Percentiles rank a stretch among this genome's conserved stretches.
Evolutionary conservation across 2,113 vertebrate genomes (phyloP).

Genomic region (Odontesthes bonariensis): DNA sequence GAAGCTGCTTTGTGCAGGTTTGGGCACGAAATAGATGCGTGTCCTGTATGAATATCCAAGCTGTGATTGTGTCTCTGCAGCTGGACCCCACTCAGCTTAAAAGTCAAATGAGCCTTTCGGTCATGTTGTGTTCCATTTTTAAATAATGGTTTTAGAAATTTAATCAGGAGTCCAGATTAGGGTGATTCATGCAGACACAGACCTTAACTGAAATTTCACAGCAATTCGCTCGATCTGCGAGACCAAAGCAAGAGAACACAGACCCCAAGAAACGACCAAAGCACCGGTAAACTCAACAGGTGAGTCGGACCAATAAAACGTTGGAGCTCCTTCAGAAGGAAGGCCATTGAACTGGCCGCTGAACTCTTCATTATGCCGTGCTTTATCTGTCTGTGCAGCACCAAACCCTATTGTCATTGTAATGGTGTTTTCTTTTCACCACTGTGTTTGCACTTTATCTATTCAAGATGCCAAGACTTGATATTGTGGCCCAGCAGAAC

Average conservation of each 20-base stretch:
- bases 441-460: slow-evolving; percentile 76
- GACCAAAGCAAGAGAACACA: slow-evolving; percentile 88
- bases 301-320: slow-evolving; percentile 38
- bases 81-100: neutral
- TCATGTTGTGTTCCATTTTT: neutral
- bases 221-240: slow-evolving; percentile 97
- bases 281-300: slow-evolving; percentile 63
- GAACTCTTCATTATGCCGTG: neutral
- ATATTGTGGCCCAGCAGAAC: slow-evolving; percentile 79
- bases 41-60: neutral
- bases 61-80: neutral
- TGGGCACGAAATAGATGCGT: neutral
- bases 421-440: slow-evolving; percentile 52
- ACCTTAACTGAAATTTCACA: slow-evolving; percentile 78
- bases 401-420: slow-evolving; percentile 29
- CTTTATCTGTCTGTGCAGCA: neutral
- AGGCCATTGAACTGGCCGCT: neutral
- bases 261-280: slow-evolving; percentile 78
- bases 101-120: neutral
- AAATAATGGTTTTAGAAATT: neutral
- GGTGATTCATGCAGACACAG: neutral
- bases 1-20: slow-evolving; percentile 18
- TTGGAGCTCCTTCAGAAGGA: neutral
- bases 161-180: too few species aligned
- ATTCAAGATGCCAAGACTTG: slow-evolving; percentile 81